These are phyloP conservation scores for Ligdia adustata DNA, from an alignment of 2,888 invertebrate genomes.

Conservation along the genomic window DNA sequence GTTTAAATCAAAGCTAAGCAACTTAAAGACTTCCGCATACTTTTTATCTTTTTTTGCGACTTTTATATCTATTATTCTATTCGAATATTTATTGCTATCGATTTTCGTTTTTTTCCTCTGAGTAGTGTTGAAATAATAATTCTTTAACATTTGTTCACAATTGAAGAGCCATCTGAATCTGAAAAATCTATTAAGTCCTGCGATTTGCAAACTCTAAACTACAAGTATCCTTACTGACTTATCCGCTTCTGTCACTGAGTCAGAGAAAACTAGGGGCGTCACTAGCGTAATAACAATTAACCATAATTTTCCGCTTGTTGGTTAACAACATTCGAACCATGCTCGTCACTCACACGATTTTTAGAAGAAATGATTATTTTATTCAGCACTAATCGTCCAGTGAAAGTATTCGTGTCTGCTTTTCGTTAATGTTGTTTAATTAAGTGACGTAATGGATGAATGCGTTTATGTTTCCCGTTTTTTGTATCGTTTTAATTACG, in stretches of 20 bases:
- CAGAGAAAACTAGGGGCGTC: conserved; percentile 77
- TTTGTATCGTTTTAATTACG: neutral
- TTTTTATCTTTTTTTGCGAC: too few relatives aligned
- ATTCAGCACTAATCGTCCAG: conserved; percentile 6
- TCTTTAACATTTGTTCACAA: too few relatives aligned
- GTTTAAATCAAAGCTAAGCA: too few relatives aligned
- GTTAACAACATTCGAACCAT: conserved; percentile 54
- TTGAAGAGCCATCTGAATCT: too few relatives aligned
- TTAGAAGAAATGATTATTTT: conserved; percentile 22
- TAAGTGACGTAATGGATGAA: conserved; percentile 1
- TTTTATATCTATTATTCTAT: too few relatives aligned
- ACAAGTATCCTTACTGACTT: conserved; percentile 16
- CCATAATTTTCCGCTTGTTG: conserved; percentile 69
- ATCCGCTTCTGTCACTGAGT: conserved; percentile 52
- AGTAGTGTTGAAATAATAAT: neutral
- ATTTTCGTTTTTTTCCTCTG: neutral
- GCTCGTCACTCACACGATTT: conserved; percentile 36
- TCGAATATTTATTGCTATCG: too few relatives aligned
- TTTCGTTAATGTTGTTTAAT: conserved; percentile 2
- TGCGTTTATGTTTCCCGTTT: neutral
- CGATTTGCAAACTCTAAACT: too few relatives aligned
- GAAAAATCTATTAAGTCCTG: too few relatives aligned
- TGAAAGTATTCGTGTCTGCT: conserved; percentile 17
- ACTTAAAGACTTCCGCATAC: too few relatives aligned
- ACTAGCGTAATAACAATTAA: conserved; percentile 44